Evolutionary conservation across 2,113 vertebrate genomes (phyloP).

Genomic region (Nanger granti): DNA sequence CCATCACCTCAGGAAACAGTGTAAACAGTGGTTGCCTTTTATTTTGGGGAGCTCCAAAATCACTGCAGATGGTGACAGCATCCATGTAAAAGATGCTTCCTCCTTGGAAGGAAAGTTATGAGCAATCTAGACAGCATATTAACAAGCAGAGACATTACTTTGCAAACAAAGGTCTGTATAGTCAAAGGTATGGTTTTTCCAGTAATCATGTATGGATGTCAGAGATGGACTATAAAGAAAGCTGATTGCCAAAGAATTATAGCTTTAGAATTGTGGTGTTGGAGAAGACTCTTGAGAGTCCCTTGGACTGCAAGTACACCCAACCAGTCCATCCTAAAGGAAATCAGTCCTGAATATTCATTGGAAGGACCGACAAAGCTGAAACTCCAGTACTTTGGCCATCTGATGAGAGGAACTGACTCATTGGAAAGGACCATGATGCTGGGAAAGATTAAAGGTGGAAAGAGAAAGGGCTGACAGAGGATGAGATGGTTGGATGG

Average conservation of each 20-base stretch:
- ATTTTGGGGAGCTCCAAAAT: background rate
- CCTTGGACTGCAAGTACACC: background rate
- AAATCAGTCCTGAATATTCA: background rate
- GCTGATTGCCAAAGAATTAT: background rate
- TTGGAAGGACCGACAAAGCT: background rate
- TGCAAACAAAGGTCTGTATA: background rate
- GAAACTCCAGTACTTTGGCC: background rate
- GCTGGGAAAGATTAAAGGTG: background rate
- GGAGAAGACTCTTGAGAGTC: background rate
- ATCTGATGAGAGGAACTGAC: background rate
- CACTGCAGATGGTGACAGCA: background rate
- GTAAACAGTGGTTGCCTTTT: background rate
- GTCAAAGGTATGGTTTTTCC: background rate
- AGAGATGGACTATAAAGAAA: background rate
- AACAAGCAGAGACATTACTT: background rate
- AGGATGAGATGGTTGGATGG: background rate
- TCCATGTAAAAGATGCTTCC: background rate
- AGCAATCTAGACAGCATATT: background rate
- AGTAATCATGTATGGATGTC: background rate
- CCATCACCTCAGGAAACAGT: background rate
- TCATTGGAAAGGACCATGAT: background rate
- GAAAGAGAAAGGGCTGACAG: accelerated
- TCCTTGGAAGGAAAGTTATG: background rate
- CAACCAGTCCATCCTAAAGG: background rate
- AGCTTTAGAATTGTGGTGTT: background rate